These are phyloP conservation scores for Phrynocephalus vlangalii DNA, from an alignment of 2,797 vertebrate species.

Conservation along the genomic window DNA sequence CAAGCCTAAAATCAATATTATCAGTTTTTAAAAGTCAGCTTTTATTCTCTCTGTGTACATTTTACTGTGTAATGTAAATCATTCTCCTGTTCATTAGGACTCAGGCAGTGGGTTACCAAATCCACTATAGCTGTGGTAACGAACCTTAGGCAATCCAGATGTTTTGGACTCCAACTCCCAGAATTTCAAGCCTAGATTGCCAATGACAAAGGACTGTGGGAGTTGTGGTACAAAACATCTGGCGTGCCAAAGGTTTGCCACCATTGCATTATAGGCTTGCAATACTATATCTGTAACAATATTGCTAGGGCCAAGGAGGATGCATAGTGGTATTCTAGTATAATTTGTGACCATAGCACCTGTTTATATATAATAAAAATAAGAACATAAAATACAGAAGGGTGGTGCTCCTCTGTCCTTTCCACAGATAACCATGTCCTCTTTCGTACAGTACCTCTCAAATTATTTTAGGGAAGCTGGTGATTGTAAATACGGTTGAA, in stretches of 20 bases:
- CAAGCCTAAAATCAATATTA: not conserved
- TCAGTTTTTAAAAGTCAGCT: conserved; percentile 16
- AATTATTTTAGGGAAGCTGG: not conserved
- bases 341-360: no score
- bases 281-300: no score
- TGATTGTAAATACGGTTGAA: not conserved
- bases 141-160: no score
- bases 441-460: not conserved
- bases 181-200: no score
- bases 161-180: no score
- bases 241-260: no score
- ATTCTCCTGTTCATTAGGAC: conserved; percentile 67
- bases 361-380: no score
- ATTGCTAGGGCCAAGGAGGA: not conserved
- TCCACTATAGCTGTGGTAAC: no score
- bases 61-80: conserved; percentile 45
- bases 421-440: no score
- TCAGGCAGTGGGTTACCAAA: not conserved
- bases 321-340: not conserved
- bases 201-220: no score
- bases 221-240: no score
- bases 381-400: not conserved
- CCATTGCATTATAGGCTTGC: conserved; percentile 58
- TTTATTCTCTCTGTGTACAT: conserved; percentile 41
- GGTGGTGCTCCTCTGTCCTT: not conserved